phyloP scores from a whole-genome alignment of 2,888 invertebrate species.

The Hofmannophila pseudospretella region DNA sequence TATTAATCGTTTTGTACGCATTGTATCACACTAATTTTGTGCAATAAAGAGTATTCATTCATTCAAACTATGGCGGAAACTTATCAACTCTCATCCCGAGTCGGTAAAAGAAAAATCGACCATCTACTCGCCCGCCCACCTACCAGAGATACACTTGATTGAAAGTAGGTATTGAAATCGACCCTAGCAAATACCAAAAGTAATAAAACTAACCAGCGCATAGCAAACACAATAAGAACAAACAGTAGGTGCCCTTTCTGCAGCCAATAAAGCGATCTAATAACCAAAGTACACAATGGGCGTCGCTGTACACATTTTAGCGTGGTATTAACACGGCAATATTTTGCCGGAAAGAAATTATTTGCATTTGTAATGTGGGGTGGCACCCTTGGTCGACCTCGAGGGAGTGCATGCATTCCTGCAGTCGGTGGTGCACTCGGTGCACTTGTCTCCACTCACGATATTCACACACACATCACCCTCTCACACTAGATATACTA shows the following conservation, averaged over 20 bases:
- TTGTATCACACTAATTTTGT: too few relatives aligned
- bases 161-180: too few relatives aligned
- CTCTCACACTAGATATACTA: too few relatives aligned
- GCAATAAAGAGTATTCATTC: too few relatives aligned
- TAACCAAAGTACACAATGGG: slow-evolving; percentile 60
- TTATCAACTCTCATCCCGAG: too few relatives aligned
- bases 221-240: slow-evolving; percentile 16
- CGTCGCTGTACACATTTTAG: slow-evolving; percentile 53
- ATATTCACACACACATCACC: slow-evolving; percentile 16
- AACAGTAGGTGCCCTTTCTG: slow-evolving; percentile 43
- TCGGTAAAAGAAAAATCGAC: too few relatives aligned
- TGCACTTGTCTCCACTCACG: slow-evolving; percentile 46
- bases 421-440: slow-evolving; percentile 50
- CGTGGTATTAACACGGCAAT: slow-evolving; percentile 68
- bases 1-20: too few relatives aligned
- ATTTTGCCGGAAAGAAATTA: slow-evolving; percentile 70
- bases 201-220: not conserved
- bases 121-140: too few relatives aligned
- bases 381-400: slow-evolving; percentile 20
- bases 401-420: slow-evolving; percentile 60
- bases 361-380: slow-evolving; percentile 57
- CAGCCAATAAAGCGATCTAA: slow-evolving; percentile 56
- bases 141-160: too few relatives aligned
- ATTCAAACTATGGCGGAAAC: too few relatives aligned
- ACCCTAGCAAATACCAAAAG: too few relatives aligned